Evolutionary conservation across 2,888 invertebrate species (phyloP).

Genomic region (Tribolium freemani): DNA sequence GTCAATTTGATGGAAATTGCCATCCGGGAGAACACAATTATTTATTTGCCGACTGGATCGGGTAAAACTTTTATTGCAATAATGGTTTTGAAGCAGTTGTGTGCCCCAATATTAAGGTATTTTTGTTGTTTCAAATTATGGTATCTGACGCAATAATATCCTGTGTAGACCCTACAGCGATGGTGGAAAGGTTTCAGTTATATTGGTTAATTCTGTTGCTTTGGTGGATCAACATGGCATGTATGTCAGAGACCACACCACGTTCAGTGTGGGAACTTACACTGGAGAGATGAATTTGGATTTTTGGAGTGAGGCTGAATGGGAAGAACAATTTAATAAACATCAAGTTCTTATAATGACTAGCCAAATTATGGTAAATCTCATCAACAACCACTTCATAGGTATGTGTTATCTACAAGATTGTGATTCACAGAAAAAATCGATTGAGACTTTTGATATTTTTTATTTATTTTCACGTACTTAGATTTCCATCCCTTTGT

Average conservation of each 20-base stretch:
- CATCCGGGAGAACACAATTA: constrained; percentile 83
- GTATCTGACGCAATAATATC: not conserved
- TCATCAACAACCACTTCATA: constrained; percentile 76
- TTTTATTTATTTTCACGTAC: not conserved
- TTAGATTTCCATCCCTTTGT: not conserved
- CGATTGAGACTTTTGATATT: not conserved
- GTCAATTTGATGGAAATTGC: constrained; percentile 83
- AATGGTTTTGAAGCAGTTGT: constrained; percentile 69
- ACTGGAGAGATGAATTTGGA: constrained; percentile 83
- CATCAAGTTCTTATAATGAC: constrained; percentile 87
- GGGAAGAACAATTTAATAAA: constrained; percentile 75
- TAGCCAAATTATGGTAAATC: constrained; percentile 83
- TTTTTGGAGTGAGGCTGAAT: constrained; percentile 77
- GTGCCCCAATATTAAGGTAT: constrained; percentile 64
- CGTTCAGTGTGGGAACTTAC: constrained; percentile 77
- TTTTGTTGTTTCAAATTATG: constrained; percentile 15
- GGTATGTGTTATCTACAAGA: too few relatives aligned
- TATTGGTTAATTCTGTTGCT: constrained; percentile 86
- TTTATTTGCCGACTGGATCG: constrained; percentile 92
- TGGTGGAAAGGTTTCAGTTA: constrained; percentile 84
- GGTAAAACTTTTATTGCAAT: constrained; percentile 96
- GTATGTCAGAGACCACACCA: constrained; percentile 74
- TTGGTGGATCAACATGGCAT: constrained; percentile 84
- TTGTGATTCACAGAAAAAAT: too few relatives aligned
- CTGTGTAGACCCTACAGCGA: constrained; percentile 67